Base-by-base conservation (phyloP, 2,888 invertebrate genomes). In the Malthinus flaveolus region DNA sequence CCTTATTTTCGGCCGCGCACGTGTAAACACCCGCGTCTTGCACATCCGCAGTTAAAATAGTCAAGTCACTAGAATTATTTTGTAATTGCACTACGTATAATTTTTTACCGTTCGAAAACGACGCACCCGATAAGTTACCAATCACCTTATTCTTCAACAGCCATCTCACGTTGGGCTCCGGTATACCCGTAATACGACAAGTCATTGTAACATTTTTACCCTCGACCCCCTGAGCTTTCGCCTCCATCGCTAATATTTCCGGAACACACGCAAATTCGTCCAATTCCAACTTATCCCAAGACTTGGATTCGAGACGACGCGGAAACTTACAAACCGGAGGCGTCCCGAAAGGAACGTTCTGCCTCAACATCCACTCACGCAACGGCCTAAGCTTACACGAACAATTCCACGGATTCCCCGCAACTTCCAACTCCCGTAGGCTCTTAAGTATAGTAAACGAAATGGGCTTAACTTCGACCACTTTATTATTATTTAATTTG, bases 401-500 rank as follows among this genome's bases (percentile, higher is more conserved):
- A 75, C 92, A 93, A 75, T 91, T 89, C 91, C 92, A 92, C 0
- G 88, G 89, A 77, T 93, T 93, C 59, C 83, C 85, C n/a, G 88
- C 86, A 63, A 93, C 77, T 69, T 90, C 90, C 61, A 93, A 78
- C 9, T 89, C 90, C 71, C 90, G 88, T 49, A 93, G 77, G 63
- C 85, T 86, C 63, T 86, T 80, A 44, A 92, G 77, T 7, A 86
- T 83, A 1, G 87, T 88, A 59, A 93, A 80, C 8, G 87, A 85
- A 33, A 84, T 83, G 9, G 89, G 84, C 55, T 84, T 82, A 9
- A 91, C 82, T 59, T 87, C 85, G 47, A 84, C 82, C 61, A 93
- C 74, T 71, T 84, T 85, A 74, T 93, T 93, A 67, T 86, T 86
- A 72, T 90, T 90, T 53, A 93, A 79, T 73, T 89, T 89, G 57